Evolutionary conservation across 2,888 invertebrate species (phyloP).

Genomic region (Noctua fimbriata): DNA sequence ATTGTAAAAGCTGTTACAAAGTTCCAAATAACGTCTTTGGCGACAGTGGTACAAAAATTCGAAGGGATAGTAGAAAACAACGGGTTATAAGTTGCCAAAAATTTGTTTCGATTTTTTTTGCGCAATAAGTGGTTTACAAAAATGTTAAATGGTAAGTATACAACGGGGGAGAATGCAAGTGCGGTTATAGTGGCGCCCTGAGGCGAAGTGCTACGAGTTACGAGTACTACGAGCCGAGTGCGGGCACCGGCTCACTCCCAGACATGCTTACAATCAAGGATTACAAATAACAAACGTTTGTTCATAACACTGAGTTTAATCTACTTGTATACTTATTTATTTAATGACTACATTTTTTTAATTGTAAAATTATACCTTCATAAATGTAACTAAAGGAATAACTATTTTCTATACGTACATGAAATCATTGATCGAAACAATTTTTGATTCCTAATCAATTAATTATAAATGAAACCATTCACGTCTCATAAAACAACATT

Average conservation of each 20-base stretch:
- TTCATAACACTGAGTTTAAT: slow-evolving; percentile 77
- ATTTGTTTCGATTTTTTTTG: slow-evolving; percentile 65
- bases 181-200: slow-evolving; percentile 44
- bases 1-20: slow-evolving; percentile 82
- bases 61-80: slow-evolving; percentile 54
- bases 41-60: slow-evolving; percentile 70
- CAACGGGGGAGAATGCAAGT: slow-evolving; percentile 53
- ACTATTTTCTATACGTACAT: slow-evolving; percentile 66
- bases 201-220: slow-evolving; percentile 27
- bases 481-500: slow-evolving; percentile 70
- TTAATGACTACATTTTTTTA: slow-evolving; percentile 86
- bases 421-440: slow-evolving; percentile 65
- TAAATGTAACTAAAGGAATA: slow-evolving; percentile 74
- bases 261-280: slow-evolving; percentile 68
- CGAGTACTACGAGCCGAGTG: slow-evolving; percentile 27
- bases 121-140: slow-evolving; percentile 57
- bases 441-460: slow-evolving; percentile 50
- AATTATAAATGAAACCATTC: slow-evolving; percentile 64
- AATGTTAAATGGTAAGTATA: slow-evolving; percentile 53
- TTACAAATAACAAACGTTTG: slow-evolving; percentile 82
- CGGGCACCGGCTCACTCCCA: slow-evolving; percentile 11
- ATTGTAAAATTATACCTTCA: slow-evolving; percentile 73
- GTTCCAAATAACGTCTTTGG: slow-evolving; percentile 70
- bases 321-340: slow-evolving; percentile 86
- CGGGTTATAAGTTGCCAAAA: slow-evolving; percentile 63